phyloP scores from a whole-genome alignment of 2,888 invertebrate genomes.

The Lepetodrilus schrolli region DNA sequence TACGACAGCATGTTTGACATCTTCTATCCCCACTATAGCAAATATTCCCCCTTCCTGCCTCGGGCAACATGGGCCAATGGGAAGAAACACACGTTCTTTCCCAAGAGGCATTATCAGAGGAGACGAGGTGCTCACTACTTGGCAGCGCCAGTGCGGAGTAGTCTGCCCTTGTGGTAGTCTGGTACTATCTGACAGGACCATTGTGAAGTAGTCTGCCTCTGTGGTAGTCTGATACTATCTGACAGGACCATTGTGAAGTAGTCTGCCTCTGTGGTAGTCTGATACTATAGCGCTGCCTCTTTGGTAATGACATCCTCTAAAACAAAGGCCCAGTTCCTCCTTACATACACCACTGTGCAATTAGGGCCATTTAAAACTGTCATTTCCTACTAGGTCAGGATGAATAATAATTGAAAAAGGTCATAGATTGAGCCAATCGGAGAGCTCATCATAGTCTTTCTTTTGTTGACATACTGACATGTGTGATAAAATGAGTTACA shows the following conservation, averaged over 20 bases:
- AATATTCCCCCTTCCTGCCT: background rate
- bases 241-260: background rate
- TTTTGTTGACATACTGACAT: too few relatives aligned
- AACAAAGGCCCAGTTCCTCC: too few relatives aligned
- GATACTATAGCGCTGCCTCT: too few relatives aligned
- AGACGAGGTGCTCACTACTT: background rate
- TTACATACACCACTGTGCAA: too few relatives aligned
- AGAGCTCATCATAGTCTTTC: too few relatives aligned
- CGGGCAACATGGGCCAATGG: background rate
- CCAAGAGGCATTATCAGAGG: background rate
- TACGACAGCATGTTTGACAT: constrained; percentile 37
- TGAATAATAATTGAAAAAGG: too few relatives aligned
- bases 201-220: background rate
- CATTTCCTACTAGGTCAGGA: too few relatives aligned
- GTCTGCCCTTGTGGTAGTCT: background rate
- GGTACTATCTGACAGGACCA: background rate
- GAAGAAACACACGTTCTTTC: background rate
- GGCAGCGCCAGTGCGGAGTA: background rate
- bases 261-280: constrained; percentile 4
- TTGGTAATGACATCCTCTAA: too few relatives aligned
- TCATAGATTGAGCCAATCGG: too few relatives aligned
- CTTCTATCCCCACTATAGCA: constrained; percentile 32
- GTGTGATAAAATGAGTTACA: too few relatives aligned
- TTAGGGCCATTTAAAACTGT: too few relatives aligned
- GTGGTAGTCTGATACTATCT: background rate